These are phyloP conservation scores for Rhizoglyphus robini DNA, from an alignment of 1,140 invertebrate genomes.

Conservation along the genomic window DNA sequence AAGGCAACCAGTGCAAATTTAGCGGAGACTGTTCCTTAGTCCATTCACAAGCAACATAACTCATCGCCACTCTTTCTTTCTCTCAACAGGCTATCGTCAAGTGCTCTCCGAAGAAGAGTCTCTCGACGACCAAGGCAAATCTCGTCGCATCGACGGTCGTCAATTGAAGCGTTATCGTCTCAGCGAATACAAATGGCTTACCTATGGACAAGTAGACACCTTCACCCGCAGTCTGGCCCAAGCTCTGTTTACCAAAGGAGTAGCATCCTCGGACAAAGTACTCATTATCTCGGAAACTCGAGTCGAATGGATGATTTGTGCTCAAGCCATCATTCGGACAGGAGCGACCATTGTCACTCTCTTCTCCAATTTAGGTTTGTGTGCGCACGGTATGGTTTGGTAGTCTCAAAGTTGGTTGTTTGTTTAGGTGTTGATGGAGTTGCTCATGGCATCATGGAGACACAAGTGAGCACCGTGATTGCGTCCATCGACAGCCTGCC, in stretches of 20 bases:
- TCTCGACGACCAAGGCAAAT: conserved; percentile 73
- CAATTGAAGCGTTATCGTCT: conserved; percentile 59
- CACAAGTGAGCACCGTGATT: conserved; percentile 53
- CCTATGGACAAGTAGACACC: conserved; percentile 61
- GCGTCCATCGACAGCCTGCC: conserved; percentile 29
- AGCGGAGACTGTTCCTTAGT: too few species aligned
- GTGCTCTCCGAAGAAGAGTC: conserved; percentile 87
- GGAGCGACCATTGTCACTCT: conserved; percentile 66
- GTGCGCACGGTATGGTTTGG: not conserved
- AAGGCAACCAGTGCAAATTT: too few species aligned
- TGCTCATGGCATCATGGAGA: conserved; percentile 87
- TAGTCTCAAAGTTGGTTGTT: too few species aligned
- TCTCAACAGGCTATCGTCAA: conserved; percentile 56
- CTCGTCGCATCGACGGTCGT: conserved; percentile 55
- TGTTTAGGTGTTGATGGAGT: conserved; percentile 93
- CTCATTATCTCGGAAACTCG: conserved; percentile 94
- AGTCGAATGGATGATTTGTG: conserved; percentile 91
- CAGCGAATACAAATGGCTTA: conserved; percentile 84
- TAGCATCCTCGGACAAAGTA: conserved; percentile 53
- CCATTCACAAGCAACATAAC: not conserved
- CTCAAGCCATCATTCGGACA: conserved; percentile 43
- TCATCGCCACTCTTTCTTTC: not conserved
- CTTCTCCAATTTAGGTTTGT: conserved; percentile 62
- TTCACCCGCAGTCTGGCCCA: conserved; percentile 59
- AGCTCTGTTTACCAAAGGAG: conserved; percentile 49